Conservation (phyloP, 92 coral and sea anemone genomes). For the Zoanthus sansibaricus region DNA sequence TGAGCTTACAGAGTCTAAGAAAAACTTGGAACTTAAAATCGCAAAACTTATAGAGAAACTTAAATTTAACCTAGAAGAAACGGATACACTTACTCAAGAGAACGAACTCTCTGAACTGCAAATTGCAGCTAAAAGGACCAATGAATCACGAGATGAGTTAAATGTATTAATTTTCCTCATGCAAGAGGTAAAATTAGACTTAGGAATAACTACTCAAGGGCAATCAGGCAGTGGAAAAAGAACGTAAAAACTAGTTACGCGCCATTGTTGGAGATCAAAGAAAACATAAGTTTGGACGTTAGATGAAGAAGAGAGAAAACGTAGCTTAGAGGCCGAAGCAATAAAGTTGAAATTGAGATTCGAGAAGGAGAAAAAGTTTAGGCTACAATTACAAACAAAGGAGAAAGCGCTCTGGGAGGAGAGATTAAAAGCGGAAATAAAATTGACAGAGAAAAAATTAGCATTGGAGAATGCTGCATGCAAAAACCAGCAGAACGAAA, state of each 20-base stretch:
- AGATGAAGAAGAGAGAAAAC: conserved; percentile 47
- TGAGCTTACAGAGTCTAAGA: conserved; percentile 2
- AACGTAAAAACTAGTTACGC: conserved; percentile 58
- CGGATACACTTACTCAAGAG: conserved; percentile 41
- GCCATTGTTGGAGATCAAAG: conserved; percentile 50
- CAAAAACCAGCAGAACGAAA: conserved; percentile 54
- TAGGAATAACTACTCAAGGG: conserved; percentile 49
- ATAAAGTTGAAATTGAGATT: conserved; percentile 41
- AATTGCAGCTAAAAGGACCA: conserved; percentile 36
- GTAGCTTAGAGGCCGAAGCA: conserved; percentile 47
- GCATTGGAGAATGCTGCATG: conserved; percentile 52
- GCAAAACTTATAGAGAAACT: conserved; percentile 60
- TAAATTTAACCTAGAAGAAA: conserved; percentile 63
- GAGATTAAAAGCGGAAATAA: conserved; percentile 51
- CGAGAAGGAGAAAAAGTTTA: conserved; percentile 61
- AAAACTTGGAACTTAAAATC: no score
- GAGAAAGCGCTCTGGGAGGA: conserved; percentile 68
- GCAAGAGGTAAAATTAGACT: conserved; percentile 67
- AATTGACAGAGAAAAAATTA: conserved; percentile 52
- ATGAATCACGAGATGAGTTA: conserved; percentile 53
- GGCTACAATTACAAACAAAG: conserved; percentile 52
- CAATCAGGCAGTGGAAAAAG: conserved; percentile 64
- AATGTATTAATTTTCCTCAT: conserved; percentile 56
- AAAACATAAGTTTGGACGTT: conserved; percentile 38
- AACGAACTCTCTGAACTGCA: conserved; percentile 59